Evolutionary conservation across 92 coral and sea anemone species (phyloP), one percentile per base, ranked within the genome.

Genomic region (Epizoanthus fatuus): DNA sequence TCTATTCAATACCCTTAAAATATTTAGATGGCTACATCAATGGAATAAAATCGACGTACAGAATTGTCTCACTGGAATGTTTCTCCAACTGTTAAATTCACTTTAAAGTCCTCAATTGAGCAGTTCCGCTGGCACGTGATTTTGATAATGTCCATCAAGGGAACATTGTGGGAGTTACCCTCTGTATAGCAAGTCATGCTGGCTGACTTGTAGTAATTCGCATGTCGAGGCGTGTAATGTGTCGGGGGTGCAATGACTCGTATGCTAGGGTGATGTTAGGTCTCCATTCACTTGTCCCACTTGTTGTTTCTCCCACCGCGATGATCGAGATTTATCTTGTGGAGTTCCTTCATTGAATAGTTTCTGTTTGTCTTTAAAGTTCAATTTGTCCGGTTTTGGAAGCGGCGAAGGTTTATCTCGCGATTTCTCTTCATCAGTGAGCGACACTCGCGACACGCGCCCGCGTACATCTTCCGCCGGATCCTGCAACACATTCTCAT

Each of bases 341-440:
- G 99, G 99, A 11, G 98, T 87, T 58, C 75, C 74, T 22, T 87
- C 96, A 83, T 93, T 97, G 65, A 97, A 97, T 60, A 97, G 72
- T 84, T 97, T 97, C 88, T 95, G 93, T 84, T 97, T 97, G 32
- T 97, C 98, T 57, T 63, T 95, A 57, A 97, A 95, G 57, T 86
- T 94, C 67, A 97, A 57, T 47, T 84, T 90, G 62, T 94, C 98
- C 5, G 98, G 98, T 91, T 95, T 97, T 17, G 96, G 94, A 7
- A 89, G 93, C 72, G 96, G 98, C 19, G 79, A 75, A 44, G 87
- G 79, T 64, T 90, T 93, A 54, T 87, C 85, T 17, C 88, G 88
- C 17, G 90, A 86, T 56, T 90, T 92, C 72, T 91, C 89, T 55
- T 92, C 98, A 52, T 92, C 95, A 40, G 90, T 91, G 47, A 94